phyloP scores from a whole-genome alignment of 2,888 invertebrate species.

The Netelia inedita region DNA sequence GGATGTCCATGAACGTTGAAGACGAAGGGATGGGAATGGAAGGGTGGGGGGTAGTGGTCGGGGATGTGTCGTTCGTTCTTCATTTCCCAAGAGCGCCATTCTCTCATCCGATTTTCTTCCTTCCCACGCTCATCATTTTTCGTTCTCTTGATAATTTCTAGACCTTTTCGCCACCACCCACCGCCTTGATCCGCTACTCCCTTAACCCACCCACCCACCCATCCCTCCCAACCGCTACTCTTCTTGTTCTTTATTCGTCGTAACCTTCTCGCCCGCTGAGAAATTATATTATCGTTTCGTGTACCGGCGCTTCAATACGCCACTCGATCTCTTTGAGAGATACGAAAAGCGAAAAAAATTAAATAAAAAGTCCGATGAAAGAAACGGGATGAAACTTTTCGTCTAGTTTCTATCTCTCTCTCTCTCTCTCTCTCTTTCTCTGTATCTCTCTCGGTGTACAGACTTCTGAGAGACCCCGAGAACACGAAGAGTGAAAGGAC shows the following conservation, averaged over 20 bases:
- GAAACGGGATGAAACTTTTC: neutral
- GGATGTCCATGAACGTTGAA: constrained; percentile 58
- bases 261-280: constrained; percentile 32
- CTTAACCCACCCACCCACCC: neutral
- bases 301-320: constrained; percentile 27
- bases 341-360: neutral
- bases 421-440: too few species aligned
- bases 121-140: constrained; percentile 59
- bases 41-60: constrained; percentile 44
- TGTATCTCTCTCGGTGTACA: neutral
- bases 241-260: constrained; percentile 41
- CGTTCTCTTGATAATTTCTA: constrained; percentile 55
- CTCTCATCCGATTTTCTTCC: constrained; percentile 73
- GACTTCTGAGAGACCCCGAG: neutral
- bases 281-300: constrained; percentile 52
- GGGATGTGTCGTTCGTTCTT: constrained; percentile 75
- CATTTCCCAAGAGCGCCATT: constrained; percentile 81
- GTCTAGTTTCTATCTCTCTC: neutral
- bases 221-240: constrained; percentile 2
- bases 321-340: constrained; percentile 34
- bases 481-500: neutral
- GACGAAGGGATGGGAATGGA: constrained; percentile 66
- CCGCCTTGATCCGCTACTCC: constrained; percentile 3
- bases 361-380: neutral
- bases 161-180: neutral